Conservation (phyloP, 2,888 invertebrate genomes). For the Nematopogon swammerdamellus region DNA sequence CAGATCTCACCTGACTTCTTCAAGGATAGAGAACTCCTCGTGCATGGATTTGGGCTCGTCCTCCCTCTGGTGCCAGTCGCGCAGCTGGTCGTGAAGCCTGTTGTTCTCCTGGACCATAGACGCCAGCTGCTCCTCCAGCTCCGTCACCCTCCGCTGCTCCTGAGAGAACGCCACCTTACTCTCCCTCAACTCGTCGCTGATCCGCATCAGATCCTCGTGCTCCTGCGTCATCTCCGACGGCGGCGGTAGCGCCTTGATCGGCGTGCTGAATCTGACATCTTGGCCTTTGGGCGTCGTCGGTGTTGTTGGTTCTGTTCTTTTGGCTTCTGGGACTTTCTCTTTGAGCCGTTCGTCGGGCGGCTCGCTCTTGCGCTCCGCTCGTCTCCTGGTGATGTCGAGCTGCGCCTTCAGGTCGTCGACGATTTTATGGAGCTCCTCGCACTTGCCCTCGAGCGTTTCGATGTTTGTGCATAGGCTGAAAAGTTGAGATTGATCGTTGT, state of each 20-base stretch:
- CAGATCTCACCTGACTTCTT: conserved; percentile 76
- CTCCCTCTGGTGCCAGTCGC: conserved; percentile 60
- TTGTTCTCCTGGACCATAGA: conserved; percentile 68
- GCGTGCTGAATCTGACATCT: conserved; percentile 27
- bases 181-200: conserved; percentile 70
- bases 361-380: conserved; percentile 52
- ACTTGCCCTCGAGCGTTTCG: conserved; percentile 75
- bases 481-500: conserved; percentile 8
- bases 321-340: conserved; percentile 28
- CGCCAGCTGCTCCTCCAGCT: conserved; percentile 75
- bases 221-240: conserved; percentile 50
- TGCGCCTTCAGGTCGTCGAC: conserved; percentile 71
- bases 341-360: conserved; percentile 34
- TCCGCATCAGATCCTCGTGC: conserved; percentile 48
- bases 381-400: conserved; percentile 57
- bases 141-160: conserved; percentile 69
- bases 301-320: conserved; percentile 16
- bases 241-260: conserved; percentile 30
- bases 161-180: conserved; percentile 64
- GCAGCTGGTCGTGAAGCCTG: conserved; percentile 65
- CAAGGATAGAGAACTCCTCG: conserved; percentile 78
- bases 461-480: conserved; percentile 69
- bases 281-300: conserved; percentile 24
- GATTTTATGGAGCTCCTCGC: conserved; percentile 79
- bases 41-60: conserved; percentile 80